Evolutionary conservation across 1,140 invertebrate genomes (phyloP).

Genomic region (Bombus impatiens): DNA sequence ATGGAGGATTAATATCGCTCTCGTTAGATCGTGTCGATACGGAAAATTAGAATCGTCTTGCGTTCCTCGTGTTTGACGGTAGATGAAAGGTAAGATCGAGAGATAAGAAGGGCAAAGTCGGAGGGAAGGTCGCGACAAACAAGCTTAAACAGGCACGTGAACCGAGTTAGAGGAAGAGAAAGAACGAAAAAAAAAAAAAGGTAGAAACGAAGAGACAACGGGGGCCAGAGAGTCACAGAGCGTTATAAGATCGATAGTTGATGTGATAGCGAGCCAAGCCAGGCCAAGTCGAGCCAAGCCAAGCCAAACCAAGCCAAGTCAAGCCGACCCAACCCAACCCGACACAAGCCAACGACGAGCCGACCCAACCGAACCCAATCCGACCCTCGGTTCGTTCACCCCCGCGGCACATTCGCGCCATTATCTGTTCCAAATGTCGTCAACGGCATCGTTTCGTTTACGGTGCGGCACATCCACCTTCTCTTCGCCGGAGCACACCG

Average conservation of each 20-base stretch:
- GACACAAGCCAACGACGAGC: slow-evolving; percentile 56
- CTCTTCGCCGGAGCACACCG: slow-evolving; percentile 50
- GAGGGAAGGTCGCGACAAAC: background rate
- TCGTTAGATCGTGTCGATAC: background rate
- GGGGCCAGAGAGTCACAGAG: slow-evolving; percentile 59
- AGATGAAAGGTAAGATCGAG: no score
- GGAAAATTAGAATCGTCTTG: background rate
- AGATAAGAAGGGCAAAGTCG: background rate
- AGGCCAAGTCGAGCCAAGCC: slow-evolving; percentile 69
- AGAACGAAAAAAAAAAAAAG: background rate
- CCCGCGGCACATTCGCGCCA: slow-evolving; percentile 81
- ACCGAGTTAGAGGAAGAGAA: no score
- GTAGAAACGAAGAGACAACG: slow-evolving; percentile 32
- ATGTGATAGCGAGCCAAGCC: slow-evolving; percentile 77
- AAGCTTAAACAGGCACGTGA: background rate
- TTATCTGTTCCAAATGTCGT: slow-evolving; percentile 83
- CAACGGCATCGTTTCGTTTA: slow-evolving; percentile 81
- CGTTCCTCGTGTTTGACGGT: background rate
- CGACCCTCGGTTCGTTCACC: slow-evolving; percentile 81
- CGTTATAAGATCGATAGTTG: slow-evolving; percentile 81
- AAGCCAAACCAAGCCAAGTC: slow-evolving; percentile 53
- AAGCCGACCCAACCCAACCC: slow-evolving; percentile 44
- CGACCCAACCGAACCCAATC: slow-evolving; percentile 68
- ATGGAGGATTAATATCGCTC: no score
- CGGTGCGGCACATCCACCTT: slow-evolving; percentile 66